Conservation (phyloP, 2,113 vertebrate genomes). For the Paraplagusia blochii region DNA sequence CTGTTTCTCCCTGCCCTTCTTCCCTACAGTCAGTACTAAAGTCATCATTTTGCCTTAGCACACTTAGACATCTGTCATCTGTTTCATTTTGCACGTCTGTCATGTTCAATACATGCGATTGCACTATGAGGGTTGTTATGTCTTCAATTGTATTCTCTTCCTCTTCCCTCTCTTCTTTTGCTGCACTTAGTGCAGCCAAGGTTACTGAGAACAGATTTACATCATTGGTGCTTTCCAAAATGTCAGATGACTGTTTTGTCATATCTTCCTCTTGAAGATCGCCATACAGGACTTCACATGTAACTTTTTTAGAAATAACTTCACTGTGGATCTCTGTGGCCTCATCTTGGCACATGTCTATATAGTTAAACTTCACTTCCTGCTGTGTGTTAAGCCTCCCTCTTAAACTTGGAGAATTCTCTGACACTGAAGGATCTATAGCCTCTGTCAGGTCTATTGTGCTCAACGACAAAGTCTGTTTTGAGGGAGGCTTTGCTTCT, state of each 20-base stretch:
- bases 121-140: neutral
- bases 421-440: neutral
- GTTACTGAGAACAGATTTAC: constrained; percentile 62
- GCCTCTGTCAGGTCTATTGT: neutral
- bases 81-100: constrained; percentile 8
- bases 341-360: neutral
- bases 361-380: neutral
- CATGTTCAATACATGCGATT: neutral
- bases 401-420: constrained; percentile 1
- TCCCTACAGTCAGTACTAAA: neutral
- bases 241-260: neutral
- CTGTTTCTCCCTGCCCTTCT: neutral
- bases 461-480: neutral
- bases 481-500: constrained; percentile 6
- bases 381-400: neutral
- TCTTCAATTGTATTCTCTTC: neutral
- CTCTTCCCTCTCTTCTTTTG: constrained; percentile 6
- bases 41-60: neutral
- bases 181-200: constrained; percentile 9
- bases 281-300: neutral
- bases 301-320: neutral
- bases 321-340: too few species aligned
- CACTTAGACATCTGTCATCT: neutral
- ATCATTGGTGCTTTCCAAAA: constrained; percentile 11
- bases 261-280: constrained; percentile 1